phyloP scores from a whole-genome alignment of 2,113 vertebrate species.

The Campylomormyrus tamandua region DNA sequence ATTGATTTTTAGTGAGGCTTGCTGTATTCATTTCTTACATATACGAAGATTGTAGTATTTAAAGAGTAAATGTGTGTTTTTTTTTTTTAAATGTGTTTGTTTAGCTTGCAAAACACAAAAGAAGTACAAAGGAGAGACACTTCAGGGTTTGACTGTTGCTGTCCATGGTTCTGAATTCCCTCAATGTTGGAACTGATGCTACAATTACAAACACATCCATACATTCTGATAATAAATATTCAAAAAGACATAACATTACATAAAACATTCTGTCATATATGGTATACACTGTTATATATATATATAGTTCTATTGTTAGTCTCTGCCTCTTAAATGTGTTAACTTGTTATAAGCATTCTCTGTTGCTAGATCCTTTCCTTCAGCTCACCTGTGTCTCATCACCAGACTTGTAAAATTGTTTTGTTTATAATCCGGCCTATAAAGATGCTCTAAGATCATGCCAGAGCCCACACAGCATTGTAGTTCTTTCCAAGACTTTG shows the following conservation, averaged over 20 bases:
- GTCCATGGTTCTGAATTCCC: neutral
- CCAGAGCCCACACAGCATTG: neutral
- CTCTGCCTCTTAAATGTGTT: neutral
- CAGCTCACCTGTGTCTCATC: neutral
- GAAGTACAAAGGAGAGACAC: too few relatives aligned
- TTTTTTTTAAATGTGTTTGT: neutral
- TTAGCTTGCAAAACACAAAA: neutral
- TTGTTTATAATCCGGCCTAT: neutral
- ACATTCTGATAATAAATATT: neutral
- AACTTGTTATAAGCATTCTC: neutral
- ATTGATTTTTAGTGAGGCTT: neutral
- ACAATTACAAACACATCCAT: neutral
- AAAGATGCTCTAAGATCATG: neutral
- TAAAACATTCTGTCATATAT: neutral
- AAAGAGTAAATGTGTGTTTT: neutral
- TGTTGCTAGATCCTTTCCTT: neutral
- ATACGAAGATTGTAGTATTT: neutral
- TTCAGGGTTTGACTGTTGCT: neutral
- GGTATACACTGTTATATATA: neutral
- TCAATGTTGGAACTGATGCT: neutral
- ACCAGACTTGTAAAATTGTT: too few relatives aligned
- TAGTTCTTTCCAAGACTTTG: neutral
- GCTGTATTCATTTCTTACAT: neutral
- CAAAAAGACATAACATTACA: neutral
- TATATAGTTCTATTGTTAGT: neutral